Base-by-base conservation (phyloP, 2,797 vertebrate genomes). In the Falco novaeseelandiae region DNA sequence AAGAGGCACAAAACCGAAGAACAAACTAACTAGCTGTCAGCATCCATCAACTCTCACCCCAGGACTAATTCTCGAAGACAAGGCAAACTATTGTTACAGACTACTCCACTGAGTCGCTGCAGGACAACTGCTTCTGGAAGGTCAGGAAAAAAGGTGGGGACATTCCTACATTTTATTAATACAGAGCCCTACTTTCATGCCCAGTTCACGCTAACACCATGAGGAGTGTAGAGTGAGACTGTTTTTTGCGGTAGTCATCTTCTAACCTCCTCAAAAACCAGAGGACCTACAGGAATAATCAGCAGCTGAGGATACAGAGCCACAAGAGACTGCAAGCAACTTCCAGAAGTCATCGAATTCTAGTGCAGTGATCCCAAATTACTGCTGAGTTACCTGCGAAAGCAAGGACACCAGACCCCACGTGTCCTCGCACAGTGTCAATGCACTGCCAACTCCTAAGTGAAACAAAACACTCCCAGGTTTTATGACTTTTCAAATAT, bases 341-440 rank as follows among this genome's bases (percentile, higher is more conserved):
- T 61, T 12, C 3, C 26, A 25, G 36, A 22, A 65, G 12, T 8
- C 16, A 58, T 2, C 29, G 1, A 7, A 20, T 36, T 42, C n/a
- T 5, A 58, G 32, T 2, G 44, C 34, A 44, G 72, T 4, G 14
- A 63, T 18, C 54, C 63, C 62, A 38, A 46, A 63, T 13, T 8
- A 10, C 42, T 55, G 49, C 20, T 0, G 0, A 61, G 66, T 1
- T 4, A 4, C 2, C 65, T 3, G 23, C 0, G 51, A 19, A 16
- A 66, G 22, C 29, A 38, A 48, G 9, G 23, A 3, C 46, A 59
- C 15, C 46, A 46, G 19, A 23, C 2, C 32, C 67, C 77, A 21
- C 18, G 3, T 4, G 8, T 26, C 49, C 74, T 38, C 2, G 0
- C 4, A 3, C 0, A 9, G 7, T 3, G 25, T 14, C 32, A 42